Evolutionary conservation across 2,888 invertebrate species (phyloP).

Genomic region (Drosophila helvetica): DNA sequence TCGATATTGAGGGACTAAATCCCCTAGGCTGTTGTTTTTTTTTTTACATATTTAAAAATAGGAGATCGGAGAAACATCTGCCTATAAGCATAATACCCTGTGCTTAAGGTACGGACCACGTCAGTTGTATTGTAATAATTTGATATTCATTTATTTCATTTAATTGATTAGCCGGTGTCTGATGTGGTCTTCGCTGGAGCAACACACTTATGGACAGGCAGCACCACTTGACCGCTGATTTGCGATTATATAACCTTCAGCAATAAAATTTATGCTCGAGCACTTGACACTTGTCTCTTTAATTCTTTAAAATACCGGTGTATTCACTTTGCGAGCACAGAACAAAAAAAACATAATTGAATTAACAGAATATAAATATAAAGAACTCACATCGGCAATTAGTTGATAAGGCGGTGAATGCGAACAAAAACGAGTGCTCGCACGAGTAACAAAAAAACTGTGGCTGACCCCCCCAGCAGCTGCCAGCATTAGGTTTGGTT

Average conservation of each 20-base stretch:
- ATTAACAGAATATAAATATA: background rate
- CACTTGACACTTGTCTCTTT: slow-evolving; percentile 11
- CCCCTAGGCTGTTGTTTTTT: no score
- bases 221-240: slow-evolving; percentile 5
- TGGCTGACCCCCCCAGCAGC: slow-evolving; percentile 23
- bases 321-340: slow-evolving; percentile 22
- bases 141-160: slow-evolving; percentile 1
- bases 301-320: background rate
- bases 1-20: no score
- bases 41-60: no score
- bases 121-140: slow-evolving; percentile 34
- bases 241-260: slow-evolving; percentile 26
- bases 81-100: background rate
- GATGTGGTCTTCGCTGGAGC: background rate
- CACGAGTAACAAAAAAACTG: slow-evolving; percentile 11
- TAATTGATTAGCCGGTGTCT: slow-evolving; percentile 17
- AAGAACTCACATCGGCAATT: slow-evolving; percentile 26
- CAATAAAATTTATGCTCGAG: slow-evolving; percentile 7
- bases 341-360: background rate
- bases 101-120: slow-evolving; percentile 6
- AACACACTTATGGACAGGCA: slow-evolving; percentile 8
- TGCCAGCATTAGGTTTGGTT: background rate
- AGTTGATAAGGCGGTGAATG: slow-evolving; percentile 21
- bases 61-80: no score
- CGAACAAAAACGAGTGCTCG: slow-evolving; percentile 15